Base-by-base conservation (phyloP, 2,888 invertebrate species). In the Neoaliturus tenellus region DNA sequence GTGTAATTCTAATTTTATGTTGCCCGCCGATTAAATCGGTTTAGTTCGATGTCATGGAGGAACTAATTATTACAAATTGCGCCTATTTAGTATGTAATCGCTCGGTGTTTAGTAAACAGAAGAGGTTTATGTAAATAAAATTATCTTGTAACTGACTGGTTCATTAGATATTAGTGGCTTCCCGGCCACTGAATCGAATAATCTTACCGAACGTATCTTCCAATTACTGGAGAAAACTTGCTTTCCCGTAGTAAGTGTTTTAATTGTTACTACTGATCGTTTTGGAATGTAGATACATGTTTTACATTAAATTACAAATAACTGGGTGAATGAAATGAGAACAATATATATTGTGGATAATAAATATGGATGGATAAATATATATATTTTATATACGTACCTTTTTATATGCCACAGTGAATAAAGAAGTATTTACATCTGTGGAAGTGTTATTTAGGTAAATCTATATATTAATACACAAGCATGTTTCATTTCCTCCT, bases 61-160 rank as follows among this genome's bases (percentile, higher is more conserved):
- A 31, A 62, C 62, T 62, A 62, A 62, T 62, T 62, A 62, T 28
- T 62, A 62, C 28, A 62, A 62, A 62, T 62, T 62, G 62, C 28
- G 6, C 31, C 31, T 31, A 31, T 62, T 62, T 62, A 62, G 62
- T 62, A 12, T 14, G 62, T 62, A 62, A 62, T 62, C 62, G 25
- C 14, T 31, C 28, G 12, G 62, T 8, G 62, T 62, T 62, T 28
- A 62, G 62, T 62, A 28, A 62, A 62, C 62, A 62, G 62, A 62
- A 62, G 62, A 17, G 25, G 25, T 62, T 51, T 62, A 62, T 62
- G 62, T 62, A 62, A 62, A 62, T 62, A 62, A 12, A 62, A 62
- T 62, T 62, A 62, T 62, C 62, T 31, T 62, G 62, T 62, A 62
- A 62, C 62, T 28, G 17, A 28, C 62, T 28, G 28, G 62, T 62